These are phyloP conservation scores for Ferrisia virgata DNA, from an alignment of 2,888 invertebrate genomes.

Conservation along the genomic window DNA sequence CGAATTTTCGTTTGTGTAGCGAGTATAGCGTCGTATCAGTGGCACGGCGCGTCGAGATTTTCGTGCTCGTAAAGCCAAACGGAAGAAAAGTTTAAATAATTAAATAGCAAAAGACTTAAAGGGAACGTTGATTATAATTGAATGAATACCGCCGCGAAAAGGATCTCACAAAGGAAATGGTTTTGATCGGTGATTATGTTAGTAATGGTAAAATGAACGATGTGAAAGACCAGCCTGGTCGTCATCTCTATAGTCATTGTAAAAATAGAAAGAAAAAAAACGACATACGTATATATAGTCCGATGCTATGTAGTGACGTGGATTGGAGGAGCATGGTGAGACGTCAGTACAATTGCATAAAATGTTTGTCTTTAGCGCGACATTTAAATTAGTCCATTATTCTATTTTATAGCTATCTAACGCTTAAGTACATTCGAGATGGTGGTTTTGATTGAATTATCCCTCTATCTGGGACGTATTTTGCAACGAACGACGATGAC, in stretches of 20 bases:
- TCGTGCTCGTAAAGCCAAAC: not conserved
- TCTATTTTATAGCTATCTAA: not conserved
- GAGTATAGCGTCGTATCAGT: not conserved
- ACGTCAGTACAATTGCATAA: not conserved
- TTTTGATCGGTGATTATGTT: not conserved
- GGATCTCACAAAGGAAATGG: not conserved
- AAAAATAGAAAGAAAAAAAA: too few relatives aligned
- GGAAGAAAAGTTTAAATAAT: conserved; percentile 9
- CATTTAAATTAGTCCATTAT: conserved; percentile 5
- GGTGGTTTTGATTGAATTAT: not conserved
- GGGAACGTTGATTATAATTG: not conserved
- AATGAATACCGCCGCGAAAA: not conserved
- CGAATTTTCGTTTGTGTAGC: not conserved
- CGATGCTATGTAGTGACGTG: too few relatives aligned
- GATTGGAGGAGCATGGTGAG: too few relatives aligned
- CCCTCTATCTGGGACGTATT: not conserved
- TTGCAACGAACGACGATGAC: not conserved
- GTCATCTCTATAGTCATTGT: too few relatives aligned
- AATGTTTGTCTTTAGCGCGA: conserved; percentile 1
- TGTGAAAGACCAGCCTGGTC: too few relatives aligned
- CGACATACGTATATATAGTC: too few relatives aligned
- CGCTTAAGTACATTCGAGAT: not conserved
- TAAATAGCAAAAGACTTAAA: not conserved
- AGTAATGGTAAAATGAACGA: not conserved
- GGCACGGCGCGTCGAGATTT: not conserved